Conservation (phyloP, 1,140 invertebrate genomes). For the Cherax quadricarinatus region DNA sequence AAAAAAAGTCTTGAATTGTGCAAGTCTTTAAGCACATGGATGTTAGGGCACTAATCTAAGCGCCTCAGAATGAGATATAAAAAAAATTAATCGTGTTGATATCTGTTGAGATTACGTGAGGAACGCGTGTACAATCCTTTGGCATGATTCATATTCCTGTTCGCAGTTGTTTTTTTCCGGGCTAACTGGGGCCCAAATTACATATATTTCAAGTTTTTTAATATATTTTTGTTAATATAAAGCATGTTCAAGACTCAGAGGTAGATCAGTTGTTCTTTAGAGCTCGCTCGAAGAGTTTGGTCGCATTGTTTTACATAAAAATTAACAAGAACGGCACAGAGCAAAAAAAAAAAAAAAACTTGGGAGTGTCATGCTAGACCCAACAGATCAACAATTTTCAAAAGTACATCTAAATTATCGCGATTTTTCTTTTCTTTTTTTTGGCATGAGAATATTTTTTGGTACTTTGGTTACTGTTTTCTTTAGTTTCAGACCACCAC, state of each 20-base stretch:
- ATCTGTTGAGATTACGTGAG: conserved; percentile 3
- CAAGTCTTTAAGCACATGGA: background rate
- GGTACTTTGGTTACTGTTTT: conserved; percentile 3
- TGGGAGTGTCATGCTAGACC: conserved; percentile 26
- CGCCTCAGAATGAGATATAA: too few species aligned
- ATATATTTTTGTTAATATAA: background rate
- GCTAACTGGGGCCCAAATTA: background rate
- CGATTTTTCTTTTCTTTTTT: conserved; percentile 41
- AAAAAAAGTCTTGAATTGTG: background rate
- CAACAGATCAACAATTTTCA: conserved; percentile 11
- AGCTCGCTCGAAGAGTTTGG: background rate
- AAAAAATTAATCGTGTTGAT: too few species aligned
- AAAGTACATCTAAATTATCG: conserved; percentile 12
- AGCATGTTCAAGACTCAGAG: background rate
- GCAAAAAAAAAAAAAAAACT: background rate
- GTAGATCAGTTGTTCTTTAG: background rate
- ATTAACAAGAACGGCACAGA: background rate
- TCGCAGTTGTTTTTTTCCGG: background rate
- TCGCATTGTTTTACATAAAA: background rate
- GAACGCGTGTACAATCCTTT: conserved; percentile 13
- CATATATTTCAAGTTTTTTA: background rate
- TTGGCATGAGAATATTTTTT: conserved; percentile 35
- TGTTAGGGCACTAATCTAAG: too few species aligned
- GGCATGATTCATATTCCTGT: conserved; percentile 5
- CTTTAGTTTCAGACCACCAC: conserved; percentile 47